These are phyloP conservation scores for Planococcus citri DNA, from an alignment of 1,140 invertebrate genomes.

Conservation along the genomic window DNA sequence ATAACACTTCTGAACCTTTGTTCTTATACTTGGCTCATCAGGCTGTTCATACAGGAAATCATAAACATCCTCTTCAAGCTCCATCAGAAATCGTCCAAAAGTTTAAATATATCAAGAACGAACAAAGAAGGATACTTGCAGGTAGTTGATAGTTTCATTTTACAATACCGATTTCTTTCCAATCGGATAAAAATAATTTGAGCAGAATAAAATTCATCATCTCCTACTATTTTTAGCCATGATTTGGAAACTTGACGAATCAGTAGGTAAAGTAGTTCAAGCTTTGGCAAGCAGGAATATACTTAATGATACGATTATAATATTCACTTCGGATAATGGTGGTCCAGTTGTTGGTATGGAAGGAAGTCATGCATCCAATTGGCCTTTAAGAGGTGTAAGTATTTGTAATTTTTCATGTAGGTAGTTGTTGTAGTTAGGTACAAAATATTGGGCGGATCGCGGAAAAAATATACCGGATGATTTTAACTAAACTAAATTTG, in stretches of 20 bases:
- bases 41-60: conserved; percentile 58
- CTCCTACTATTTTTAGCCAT: neutral
- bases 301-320: conserved; percentile 43
- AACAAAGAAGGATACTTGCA: conserved; percentile 59
- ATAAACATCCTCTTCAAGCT: conserved; percentile 38
- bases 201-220: too few species aligned
- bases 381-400: conserved; percentile 46
- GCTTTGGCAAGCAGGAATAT: conserved; percentile 43
- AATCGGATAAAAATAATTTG: too few species aligned
- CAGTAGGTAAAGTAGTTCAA: too few species aligned
- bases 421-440: too few species aligned
- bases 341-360: conserved; percentile 36
- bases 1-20: conserved; percentile 42
- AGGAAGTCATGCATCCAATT: conserved; percentile 52
- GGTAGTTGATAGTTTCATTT: too few species aligned
- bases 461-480: too few species aligned
- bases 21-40: conserved; percentile 71
- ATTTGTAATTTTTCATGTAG: too few species aligned
- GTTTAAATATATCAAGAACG: conserved; percentile 61
- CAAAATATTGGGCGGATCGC: too few species aligned
- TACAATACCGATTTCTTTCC: too few species aligned
- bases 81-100: conserved; percentile 59
- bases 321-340: conserved; percentile 51
- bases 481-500: too few species aligned
- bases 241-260: conserved; percentile 36